Evolutionary conservation across 1,140 invertebrate species (phyloP), one percentile per base, ranked within the genome.

Genomic region (Catajapyx aquilonaris): DNA sequence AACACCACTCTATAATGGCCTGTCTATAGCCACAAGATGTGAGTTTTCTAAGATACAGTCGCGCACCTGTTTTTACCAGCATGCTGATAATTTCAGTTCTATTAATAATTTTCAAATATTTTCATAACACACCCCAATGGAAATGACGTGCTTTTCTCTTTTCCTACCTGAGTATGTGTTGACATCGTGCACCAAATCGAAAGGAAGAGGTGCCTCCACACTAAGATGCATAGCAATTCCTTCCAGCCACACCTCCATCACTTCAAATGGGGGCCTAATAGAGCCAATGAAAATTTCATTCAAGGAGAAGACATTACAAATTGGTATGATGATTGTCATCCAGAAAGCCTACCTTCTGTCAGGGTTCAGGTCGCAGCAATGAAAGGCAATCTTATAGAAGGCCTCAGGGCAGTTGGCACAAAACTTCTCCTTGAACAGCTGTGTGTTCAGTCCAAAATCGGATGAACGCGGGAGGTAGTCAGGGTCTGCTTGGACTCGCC

Each of bases 391-490:
- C 47, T 72, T 73, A 48, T 83, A 84, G 51, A 93, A 85, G 1
- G 75, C 67, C 50, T 87, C 79, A 0, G 87, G 86, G 53, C 85
- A 91, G 42, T 68, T 69, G n/a, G 60, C 45, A 53, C 87, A 91
- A 57, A 86, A 91, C 52, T 85, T 84, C 40, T 85, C 79, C 23
- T 75, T 66, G 50, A 93, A 94, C 0, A 74, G 68, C 41, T 71
- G 66, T 52, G 86, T 80, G 60, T 91, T 90, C 1, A 94, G 61
- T 4, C 86, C 85, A 53, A 91, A 94, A 55, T 93, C 86, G 28
- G 74, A 71, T 1, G 81, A 84, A 20, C 86, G 64, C 1, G 87
- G 86, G 39, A 94, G 57, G 49, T 76, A 85, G 52, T 93, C 87
- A 1, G 87, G 87, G 62, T 94, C 87, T 0, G 87, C 87, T 39